Evolutionary conservation across 2,113 vertebrate genomes (phyloP), one percentile per base, ranked within the genome.

Genomic region (Chaetops frenatus): DNA sequence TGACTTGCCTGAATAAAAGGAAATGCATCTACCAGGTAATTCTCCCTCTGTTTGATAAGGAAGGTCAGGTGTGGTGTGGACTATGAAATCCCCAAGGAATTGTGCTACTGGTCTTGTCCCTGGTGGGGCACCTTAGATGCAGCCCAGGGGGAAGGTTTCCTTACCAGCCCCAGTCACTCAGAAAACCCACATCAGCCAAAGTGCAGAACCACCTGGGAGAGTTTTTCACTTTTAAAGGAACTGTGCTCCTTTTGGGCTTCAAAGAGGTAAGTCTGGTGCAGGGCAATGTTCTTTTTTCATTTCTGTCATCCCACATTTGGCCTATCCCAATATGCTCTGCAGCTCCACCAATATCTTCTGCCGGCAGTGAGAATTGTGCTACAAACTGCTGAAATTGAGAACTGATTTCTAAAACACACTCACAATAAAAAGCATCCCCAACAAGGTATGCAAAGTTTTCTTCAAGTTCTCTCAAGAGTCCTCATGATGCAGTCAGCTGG

Each of bases 1-100:
- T 77, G n/a, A 66, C 31, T 53, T 62, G 44, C 25, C 22, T 50
- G 48, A 64, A 45, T 23, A 36, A 64, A 84, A 35, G 22, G n/a
- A 84, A 74, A 77, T 27, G 7, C 24, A 54, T 53, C 29, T 64
- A 64, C 44, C 77, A 58, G 6, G 35, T 22, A 92, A 45, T 13
- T 54, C 40, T 40, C 31, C 8, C 15, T 47, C 23, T n/a, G 11
- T 28, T 36, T 61, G 14, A 17, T 29, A 53, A 28, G 18, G 22
- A 38, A 22, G 13, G 11, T 9, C 2, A 5, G 19, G 21, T 14
- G 6, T 10, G 5, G 29, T 0, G 0, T 8, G 28, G 56, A 44
- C 25, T 76, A 38, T 0, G 0, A 65, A 81, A 61, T n/a, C 57
- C 31, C 42, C 28, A 72, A 54, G 44, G 44, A 70, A 62, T 3